Percentiles rank a stretch among this genome's conserved stretches.
Evolutionary conservation across 2,113 vertebrate species (phyloP).

Genomic region (Halcyon malimbica): DNA sequence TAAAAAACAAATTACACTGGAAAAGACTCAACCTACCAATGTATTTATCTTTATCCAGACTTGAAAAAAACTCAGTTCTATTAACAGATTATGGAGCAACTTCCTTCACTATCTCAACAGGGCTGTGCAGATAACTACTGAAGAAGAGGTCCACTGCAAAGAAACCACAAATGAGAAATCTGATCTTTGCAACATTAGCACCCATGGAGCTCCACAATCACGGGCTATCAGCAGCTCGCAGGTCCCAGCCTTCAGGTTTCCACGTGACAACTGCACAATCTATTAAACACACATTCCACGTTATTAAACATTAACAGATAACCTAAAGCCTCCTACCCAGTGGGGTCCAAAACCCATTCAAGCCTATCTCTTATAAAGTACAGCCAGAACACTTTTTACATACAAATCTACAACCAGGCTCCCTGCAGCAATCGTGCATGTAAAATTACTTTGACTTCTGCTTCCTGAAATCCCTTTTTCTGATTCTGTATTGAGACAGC

Average conservation of each 20-base stretch:
- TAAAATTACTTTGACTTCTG: background rate
- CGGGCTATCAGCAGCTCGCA: conserved; percentile 15
- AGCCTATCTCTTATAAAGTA: background rate
- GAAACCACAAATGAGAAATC: background rate
- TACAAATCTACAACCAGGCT: background rate
- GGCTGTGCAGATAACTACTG: background rate
- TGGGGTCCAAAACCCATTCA: background rate
- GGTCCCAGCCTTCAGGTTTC: background rate
- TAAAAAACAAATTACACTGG: background rate
- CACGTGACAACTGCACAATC: background rate
- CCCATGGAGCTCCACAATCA: rapidly evolving
- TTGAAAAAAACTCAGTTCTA: background rate
- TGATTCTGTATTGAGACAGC: background rate
- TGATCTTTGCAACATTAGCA: background rate
- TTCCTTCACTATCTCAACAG: background rate
- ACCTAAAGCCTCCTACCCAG: background rate
- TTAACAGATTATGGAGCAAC: background rate
- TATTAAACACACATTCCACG: background rate
- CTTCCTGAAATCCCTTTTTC: background rate
- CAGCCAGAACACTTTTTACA: background rate
- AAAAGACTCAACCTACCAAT: background rate
- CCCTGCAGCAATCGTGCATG: background rate
- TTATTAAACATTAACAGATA: background rate
- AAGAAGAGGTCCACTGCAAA: background rate
- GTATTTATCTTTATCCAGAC: background rate